phyloP scores from a whole-genome alignment of 2,113 vertebrate species.

The Formicarius rufipectus region DNA sequence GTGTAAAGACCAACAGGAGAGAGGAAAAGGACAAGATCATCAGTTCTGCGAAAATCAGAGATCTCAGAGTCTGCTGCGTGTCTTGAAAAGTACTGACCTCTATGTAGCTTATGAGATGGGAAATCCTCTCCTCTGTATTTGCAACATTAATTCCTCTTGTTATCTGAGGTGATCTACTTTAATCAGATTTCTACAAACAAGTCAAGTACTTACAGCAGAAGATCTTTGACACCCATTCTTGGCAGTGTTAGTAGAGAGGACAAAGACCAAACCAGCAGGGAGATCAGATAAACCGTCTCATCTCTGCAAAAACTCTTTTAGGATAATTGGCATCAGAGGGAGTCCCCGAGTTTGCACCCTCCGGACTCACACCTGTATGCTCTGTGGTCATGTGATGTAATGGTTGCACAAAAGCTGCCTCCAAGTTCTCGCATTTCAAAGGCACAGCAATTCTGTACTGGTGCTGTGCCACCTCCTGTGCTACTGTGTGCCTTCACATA shows the following conservation, averaged over 20 bases:
- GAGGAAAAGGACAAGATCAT: background rate
- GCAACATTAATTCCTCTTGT: slow-evolving; percentile 57
- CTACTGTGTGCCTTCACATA: background rate
- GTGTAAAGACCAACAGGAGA: background rate
- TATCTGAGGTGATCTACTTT: slow-evolving; percentile 61
- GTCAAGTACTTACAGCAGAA: slow-evolving; percentile 20
- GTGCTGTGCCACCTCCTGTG: background rate
- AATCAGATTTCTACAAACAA: slow-evolving; percentile 68
- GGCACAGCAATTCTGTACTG: background rate
- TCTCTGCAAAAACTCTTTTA: background rate
- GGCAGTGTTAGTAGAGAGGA: background rate
- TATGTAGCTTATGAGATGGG: background rate
- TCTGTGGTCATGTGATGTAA: background rate
- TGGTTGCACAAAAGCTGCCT: background rate
- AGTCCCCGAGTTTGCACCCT: background rate
- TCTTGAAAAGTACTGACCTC: slow-evolving; percentile 15
- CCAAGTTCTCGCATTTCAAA: background rate
- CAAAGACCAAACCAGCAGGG: background rate
- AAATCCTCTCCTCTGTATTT: slow-evolving; percentile 59
- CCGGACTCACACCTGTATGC: background rate
- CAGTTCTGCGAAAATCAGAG: background rate
- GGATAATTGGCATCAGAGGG: background rate
- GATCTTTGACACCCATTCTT: slow-evolving; percentile 21
- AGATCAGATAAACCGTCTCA: background rate
- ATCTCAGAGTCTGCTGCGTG: background rate